Evolutionary conservation across 2,797 vertebrate species (phyloP).

Genomic region (Myiothlypis coronata): DNA sequence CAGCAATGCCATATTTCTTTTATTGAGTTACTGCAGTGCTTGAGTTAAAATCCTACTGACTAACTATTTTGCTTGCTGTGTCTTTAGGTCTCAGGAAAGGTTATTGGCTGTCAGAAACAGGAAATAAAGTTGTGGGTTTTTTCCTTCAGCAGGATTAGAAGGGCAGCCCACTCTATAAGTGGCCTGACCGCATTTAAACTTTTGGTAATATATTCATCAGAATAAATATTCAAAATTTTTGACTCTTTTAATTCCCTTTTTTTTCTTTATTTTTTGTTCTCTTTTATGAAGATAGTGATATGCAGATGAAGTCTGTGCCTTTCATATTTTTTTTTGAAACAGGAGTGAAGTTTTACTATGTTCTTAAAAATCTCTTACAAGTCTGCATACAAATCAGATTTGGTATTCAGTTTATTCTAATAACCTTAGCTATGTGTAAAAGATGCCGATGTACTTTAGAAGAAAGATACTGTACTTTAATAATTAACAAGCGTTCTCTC

Average conservation of each 20-base stretch:
- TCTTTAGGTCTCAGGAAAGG: neutral
- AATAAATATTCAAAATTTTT: neutral
- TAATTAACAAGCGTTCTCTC: constrained; percentile 27
- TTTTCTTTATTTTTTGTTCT: neutral
- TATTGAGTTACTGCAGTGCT: neutral
- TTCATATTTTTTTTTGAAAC: neutral
- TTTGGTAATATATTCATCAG: neutral
- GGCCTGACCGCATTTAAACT: neutral
- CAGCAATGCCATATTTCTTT: constrained; percentile 23
- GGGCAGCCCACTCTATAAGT: neutral
- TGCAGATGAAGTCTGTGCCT: constrained; percentile 25
- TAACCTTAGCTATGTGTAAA: constrained; percentile 20
- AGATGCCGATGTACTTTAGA: constrained; percentile 45
- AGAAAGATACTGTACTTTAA: constrained; percentile 37
- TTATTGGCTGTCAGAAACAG: neutral
- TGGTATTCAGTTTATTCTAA: constrained; percentile 49
- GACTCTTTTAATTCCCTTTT: rapidly evolving
- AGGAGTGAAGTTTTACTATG: constrained; percentile 5
- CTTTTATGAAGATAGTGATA: neutral
- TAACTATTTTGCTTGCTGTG: neutral
- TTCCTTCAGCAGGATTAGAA: neutral
- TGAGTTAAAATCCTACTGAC: neutral
- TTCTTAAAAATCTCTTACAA: constrained; percentile 51
- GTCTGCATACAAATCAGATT: constrained; percentile 40
- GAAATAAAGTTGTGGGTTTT: neutral